Evolutionary conservation across 2,888 invertebrate species (phyloP).

Genomic region (Agonum fuliginosum): DNA sequence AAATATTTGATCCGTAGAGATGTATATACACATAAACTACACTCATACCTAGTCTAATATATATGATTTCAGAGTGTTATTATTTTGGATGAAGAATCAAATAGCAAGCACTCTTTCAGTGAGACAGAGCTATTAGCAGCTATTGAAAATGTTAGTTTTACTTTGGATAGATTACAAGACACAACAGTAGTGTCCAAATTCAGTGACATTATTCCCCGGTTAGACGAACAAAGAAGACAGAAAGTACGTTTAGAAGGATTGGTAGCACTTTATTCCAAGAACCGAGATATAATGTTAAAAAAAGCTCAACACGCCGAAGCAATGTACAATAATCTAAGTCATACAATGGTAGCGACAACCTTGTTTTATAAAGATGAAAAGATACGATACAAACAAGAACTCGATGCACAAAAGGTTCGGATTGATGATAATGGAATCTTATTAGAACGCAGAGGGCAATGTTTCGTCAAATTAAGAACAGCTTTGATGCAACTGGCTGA

Average conservation of each 20-base stretch:
- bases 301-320: conserved; percentile 66
- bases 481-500: conserved; percentile 38
- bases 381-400: conserved; percentile 71
- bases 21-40: not conserved
- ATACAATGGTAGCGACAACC: conserved; percentile 68
- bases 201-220: conserved; percentile 71
- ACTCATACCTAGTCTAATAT: not conserved
- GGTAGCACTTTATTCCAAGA: conserved; percentile 64
- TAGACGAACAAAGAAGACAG: conserved; percentile 67
- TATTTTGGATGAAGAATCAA: conserved; percentile 30
- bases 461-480: conserved; percentile 5
- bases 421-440: conserved; percentile 68
- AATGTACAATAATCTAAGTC: conserved; percentile 65
- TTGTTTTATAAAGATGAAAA: conserved; percentile 73
- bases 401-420: conserved; percentile 72
- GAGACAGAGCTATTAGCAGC: conserved; percentile 68
- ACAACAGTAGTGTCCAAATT: conserved; percentile 71
- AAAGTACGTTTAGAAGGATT: conserved; percentile 66
- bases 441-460: conserved; percentile 5
- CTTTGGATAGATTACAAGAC: conserved; percentile 71
- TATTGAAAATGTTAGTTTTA: conserved; percentile 69
- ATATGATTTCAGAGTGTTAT: conserved; percentile 37
- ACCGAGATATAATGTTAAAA: conserved; percentile 66
- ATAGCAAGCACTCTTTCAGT: conserved; percentile 64
- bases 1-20: conserved; percentile 49